Percentiles rank a stretch among this genome's conserved stretches.
Evolutionary conservation across 2,888 invertebrate species (phyloP).

Genomic region (Drosophila pegasa): DNA sequence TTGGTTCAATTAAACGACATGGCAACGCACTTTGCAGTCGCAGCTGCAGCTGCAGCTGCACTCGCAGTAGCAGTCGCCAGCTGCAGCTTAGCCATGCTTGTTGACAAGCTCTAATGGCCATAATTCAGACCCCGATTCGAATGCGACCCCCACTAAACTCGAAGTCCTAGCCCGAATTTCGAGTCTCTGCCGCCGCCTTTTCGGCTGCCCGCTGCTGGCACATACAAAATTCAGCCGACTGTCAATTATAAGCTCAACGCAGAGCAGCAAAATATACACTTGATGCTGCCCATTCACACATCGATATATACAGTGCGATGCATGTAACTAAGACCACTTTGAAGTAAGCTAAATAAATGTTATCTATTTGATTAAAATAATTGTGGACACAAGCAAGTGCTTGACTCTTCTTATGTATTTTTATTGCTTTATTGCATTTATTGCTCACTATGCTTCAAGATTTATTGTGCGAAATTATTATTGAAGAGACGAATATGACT

Average conservation of each 20-base stretch:
- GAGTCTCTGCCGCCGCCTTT: not conserved
- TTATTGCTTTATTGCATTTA: too few species aligned
- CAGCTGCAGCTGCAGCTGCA: slow-evolving; percentile 45
- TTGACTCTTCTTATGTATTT: too few species aligned
- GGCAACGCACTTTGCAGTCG: slow-evolving; percentile 56
- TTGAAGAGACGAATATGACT: too few species aligned
- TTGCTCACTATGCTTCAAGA: too few species aligned
- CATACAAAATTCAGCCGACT: slow-evolving; percentile 70
- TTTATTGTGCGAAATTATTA: too few species aligned
- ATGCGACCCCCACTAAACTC: not conserved
- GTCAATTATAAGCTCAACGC: slow-evolving; percentile 66
- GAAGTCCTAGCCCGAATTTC: slow-evolving; percentile 2
- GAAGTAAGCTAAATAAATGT: too few species aligned
- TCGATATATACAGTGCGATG: not conserved
- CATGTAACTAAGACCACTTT: not conserved
- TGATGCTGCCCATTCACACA: slow-evolving; percentile 45
- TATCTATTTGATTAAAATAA: too few species aligned
- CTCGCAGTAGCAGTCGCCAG: slow-evolving; percentile 35
- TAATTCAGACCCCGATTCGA: slow-evolving; percentile 2
- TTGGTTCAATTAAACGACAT: slow-evolving; percentile 60
- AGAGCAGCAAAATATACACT: slow-evolving; percentile 56
- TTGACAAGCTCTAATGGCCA: slow-evolving; percentile 28
- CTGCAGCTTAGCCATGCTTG: slow-evolving; percentile 7
- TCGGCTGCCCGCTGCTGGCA: slow-evolving; percentile 41
- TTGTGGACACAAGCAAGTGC: too few species aligned